Conservation (phyloP, 2,113 vertebrate genomes). For the Andinoacara biseriatus region DNA sequence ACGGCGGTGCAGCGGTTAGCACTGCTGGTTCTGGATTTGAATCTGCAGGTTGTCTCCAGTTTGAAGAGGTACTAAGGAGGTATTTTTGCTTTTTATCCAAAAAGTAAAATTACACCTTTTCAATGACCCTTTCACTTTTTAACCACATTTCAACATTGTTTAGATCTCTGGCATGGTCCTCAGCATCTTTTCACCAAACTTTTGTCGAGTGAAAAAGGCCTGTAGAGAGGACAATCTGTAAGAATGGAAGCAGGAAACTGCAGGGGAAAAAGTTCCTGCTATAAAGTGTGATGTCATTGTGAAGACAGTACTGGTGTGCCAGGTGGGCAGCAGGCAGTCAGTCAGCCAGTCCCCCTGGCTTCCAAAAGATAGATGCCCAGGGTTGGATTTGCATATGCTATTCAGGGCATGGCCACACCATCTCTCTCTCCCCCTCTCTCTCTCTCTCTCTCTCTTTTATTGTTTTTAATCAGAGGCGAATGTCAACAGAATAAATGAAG, state of each 20-base stretch:
- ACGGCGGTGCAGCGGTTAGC: neutral
- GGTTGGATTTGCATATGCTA: slow-evolving; percentile 99
- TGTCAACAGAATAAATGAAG: slow-evolving; percentile 99
- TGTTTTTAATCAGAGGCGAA: slow-evolving; percentile 99
- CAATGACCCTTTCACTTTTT: too few relatives aligned
- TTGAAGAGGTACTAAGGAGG: too few relatives aligned
- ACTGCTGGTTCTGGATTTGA: neutral
- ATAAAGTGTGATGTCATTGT: slow-evolving; percentile 85
- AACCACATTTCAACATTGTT: too few relatives aligned
- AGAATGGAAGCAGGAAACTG: slow-evolving; percentile 16
- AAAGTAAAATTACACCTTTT: too few relatives aligned
- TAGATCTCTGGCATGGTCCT: too few relatives aligned
- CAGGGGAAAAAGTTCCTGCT: slow-evolving; percentile 85
- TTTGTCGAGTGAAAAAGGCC: slow-evolving; percentile 8
- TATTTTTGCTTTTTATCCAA: too few relatives aligned
- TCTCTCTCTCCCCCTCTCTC: slow-evolving; percentile 76
- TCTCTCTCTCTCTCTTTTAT: slow-evolving; percentile 89
- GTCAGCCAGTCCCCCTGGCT: slow-evolving; percentile 84
- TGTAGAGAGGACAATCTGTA: slow-evolving; percentile 3
- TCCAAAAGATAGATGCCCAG: slow-evolving; percentile 96
- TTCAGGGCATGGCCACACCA: slow-evolving; percentile 88
- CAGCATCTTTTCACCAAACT: neutral
- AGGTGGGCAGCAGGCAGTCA: slow-evolving; percentile 86
- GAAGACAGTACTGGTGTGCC: slow-evolving; percentile 85
- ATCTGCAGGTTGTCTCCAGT: too few relatives aligned